phyloP scores from a whole-genome alignment of 1,140 invertebrate genomes.

The Platorchestia sp. region DNA sequence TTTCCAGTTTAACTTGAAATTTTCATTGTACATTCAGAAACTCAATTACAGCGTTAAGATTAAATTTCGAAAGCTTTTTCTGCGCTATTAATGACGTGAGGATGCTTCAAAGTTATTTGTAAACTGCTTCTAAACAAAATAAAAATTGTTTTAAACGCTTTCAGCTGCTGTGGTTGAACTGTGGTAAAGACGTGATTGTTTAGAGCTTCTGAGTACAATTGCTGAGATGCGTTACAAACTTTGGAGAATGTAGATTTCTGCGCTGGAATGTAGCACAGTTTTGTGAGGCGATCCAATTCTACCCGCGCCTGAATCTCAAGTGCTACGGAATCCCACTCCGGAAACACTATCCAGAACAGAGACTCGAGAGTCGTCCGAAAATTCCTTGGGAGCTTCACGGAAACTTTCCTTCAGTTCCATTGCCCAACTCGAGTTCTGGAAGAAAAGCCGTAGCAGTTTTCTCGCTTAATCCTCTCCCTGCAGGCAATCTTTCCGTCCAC shows the following conservation, averaged over 20 bases:
- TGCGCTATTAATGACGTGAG: no score
- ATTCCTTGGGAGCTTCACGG: background rate
- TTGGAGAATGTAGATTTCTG: background rate
- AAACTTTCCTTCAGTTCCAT: background rate
- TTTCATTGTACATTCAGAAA: no score
- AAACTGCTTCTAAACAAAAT: no score
- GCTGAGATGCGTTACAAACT: background rate
- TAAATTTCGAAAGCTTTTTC: no score
- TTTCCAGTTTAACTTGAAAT: no score
- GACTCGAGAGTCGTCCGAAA: background rate
- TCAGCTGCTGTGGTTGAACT: no score
- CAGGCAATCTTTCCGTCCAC: background rate
- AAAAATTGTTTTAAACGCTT: no score
- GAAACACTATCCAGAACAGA: background rate
- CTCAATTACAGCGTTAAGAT: no score
- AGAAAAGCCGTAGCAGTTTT: conserved; percentile 45
- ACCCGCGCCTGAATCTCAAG: background rate
- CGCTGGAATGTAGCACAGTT: background rate
- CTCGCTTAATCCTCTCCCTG: background rate
- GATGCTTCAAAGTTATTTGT: no score
- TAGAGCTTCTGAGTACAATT: no score
- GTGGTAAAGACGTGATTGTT: no score
- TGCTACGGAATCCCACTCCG: background rate
- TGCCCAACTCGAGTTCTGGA: background rate
- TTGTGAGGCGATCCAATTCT: background rate